Base-by-base conservation (phyloP, 2,797 vertebrate species). In the Lepilemur ruficaudatus region DNA sequence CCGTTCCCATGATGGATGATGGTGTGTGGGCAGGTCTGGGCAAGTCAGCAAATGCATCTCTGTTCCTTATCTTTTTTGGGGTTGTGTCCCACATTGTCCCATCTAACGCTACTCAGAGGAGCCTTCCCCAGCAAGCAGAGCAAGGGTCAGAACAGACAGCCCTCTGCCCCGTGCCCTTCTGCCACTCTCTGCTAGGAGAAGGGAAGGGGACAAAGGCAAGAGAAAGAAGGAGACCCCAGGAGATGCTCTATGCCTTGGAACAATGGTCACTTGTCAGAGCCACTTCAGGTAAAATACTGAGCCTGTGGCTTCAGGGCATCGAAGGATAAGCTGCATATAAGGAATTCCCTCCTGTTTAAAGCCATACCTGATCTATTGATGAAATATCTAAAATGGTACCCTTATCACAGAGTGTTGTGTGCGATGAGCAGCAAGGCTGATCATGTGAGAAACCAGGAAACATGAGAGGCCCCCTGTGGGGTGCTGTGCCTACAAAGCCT, bases 51-150 rank as follows among this genome's bases (percentile, higher is more conserved):
- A 38, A 28, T 46, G 30, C 12, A 46, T 25, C 67, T 67, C 65
- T 65, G 59, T 14, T 46, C 15, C 10, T 50, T 35, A 28, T 23
- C 28, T 75, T 41, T 38, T 20, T n/a, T 8, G 17, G 25, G 10
- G 0, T 35, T 7, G 5, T 70, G 6, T 23, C 59, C 35, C 1
- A 1, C 30, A 3, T n/a, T 23, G 13, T 12, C n/a, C 25, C 1
- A 0, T 28, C 11, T 32, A 17, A 41, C 52, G 28, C 55, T 46
- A 7, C 35, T 30, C 38, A 5, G 0, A 50, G 50, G 15, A 81
- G 38, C 35, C 25, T 22, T 30, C 46, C 15, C 11, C 7, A 12
- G 23, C 11, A 57, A 14, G 30, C 38, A 32, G 22, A 28, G 12
- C 10, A 20, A 38, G 20, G n/a, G 2, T 4, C 13, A 1, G 61